A percentile compares a stretch with the other conserved stretches of the same genome.
phyloP scores from a whole-genome alignment of 2,888 invertebrate species.

The Arrhopalites spinosus region DNA sequence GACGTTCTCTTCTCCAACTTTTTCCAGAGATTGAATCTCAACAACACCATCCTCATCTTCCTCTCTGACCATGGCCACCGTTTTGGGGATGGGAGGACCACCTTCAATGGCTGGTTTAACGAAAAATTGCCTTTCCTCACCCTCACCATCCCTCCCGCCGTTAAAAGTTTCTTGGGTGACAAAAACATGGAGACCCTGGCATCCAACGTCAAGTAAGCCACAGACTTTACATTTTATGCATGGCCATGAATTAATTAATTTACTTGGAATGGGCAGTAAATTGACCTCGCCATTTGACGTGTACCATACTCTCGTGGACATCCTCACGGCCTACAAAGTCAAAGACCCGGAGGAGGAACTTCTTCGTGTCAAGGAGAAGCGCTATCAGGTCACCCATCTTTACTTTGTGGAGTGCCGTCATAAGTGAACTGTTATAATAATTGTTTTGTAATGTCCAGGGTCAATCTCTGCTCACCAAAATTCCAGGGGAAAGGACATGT shows the following conservation, averaged over 20 bases:
- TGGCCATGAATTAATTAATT: background rate
- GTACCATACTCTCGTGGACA: slow-evolving; percentile 33
- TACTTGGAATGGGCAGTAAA: slow-evolving; percentile 28
- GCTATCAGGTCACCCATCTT: no score
- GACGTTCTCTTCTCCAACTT: slow-evolving; percentile 36
- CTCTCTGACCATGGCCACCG: slow-evolving; percentile 80
- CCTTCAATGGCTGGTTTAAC: slow-evolving; percentile 74
- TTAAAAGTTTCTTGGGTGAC: slow-evolving; percentile 57
- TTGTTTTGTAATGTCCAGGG: background rate
- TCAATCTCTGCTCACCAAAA: slow-evolving; percentile 28
- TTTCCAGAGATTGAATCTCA: slow-evolving; percentile 62
- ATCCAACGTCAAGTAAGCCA: slow-evolving; percentile 31
- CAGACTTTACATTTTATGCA: background rate
- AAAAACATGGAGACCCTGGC: slow-evolving; percentile 26
- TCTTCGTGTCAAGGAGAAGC: background rate
- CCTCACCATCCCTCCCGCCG: slow-evolving; percentile 69
- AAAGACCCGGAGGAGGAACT: slow-evolving; percentile 15
- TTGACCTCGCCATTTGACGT: slow-evolving; percentile 36
- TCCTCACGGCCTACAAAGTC: slow-evolving; percentile 25
- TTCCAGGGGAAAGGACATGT: slow-evolving; percentile 31
- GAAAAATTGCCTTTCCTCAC: slow-evolving; percentile 76
- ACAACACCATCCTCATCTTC: slow-evolving; percentile 70
- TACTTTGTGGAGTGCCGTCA: no score
- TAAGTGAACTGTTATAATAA: no score
- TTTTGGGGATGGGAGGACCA: slow-evolving; percentile 71